Evolutionary conservation across 1,140 invertebrate species (phyloP), one percentile per base, ranked within the genome.

Genomic region (Bradynema listronoti): DNA sequence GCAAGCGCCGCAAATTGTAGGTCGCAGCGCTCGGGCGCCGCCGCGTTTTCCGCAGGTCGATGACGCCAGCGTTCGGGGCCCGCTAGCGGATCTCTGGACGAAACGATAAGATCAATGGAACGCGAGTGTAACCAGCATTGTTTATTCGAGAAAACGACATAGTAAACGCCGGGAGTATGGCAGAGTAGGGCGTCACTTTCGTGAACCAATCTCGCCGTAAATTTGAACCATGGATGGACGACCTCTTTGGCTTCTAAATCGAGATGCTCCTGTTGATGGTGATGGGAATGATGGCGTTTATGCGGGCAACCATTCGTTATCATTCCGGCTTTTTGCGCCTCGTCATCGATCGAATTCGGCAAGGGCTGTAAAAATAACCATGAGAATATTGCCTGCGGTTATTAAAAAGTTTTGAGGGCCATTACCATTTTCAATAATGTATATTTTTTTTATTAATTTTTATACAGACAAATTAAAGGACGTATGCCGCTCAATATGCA

Each of bases 221-320:
- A 50, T 58, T 77, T 77, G 6, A 76, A 41, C 58, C 61, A 78
- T 6, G 76, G 76, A 54, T 78, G 74, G 9, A 71, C 64, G 75
- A 75, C 75, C 47, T 75, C 73, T 19, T 56, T 43, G 0, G 39
- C 29, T 1, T 70, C 53, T n/a, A 59, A n/a, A n/a, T n/a, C n/a
- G n/a, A n/a, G n/a, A n/a, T n/a, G n/a, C n/a, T n/a, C n/a, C n/a
- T n/a, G n/a, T n/a, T n/a, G n/a, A n/a, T n/a, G n/a, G n/a, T n/a
- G n/a, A n/a, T n/a, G n/a, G n/a, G n/a, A n/a, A n/a, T n/a, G n/a
- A n/a, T n/a, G n/a, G n/a, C n/a, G n/a, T n/a, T n/a, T n/a, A n/a
- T n/a, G n/a, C n/a, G n/a, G n/a, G n/a, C n/a, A n/a, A 36, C 16
- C 29, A 47, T 41, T 72, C 70, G 11, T 66, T 49, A 7, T 72